Evolutionary conservation across 2,888 invertebrate genomes (phyloP), one percentile per base, ranked within the genome.

Genomic region (Salticus scenicus): DNA sequence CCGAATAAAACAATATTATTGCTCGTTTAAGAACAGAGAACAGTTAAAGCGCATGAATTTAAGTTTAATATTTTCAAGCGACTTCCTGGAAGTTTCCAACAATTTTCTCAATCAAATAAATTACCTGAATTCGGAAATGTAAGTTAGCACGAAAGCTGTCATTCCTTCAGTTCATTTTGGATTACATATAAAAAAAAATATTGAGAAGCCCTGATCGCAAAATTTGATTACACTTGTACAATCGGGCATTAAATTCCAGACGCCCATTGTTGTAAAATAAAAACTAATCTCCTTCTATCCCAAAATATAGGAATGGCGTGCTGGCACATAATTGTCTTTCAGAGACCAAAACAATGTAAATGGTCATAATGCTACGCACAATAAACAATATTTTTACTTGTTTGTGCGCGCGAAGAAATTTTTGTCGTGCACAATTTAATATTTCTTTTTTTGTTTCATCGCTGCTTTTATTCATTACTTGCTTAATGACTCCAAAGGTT

Each of bases 341-440:
- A 67, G 73, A 73, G 77, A 66, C 81, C 70, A 72, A 84, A 84
- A 84, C 83, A 84, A 77, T 84, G 83, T 73, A 83, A 83, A 84
- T 84, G 83, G 73, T 77, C 83, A 77, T 84, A 84, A 84, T 84
- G 83, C 76, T 72, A 77, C 72, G 76, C 77, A 77, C 83, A 77
- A 84, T 84, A 84, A 84, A 84, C 83, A 77, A 84, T 84, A 77
- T 84, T 84, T 64, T 42, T 27, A 47, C 66, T 73, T 84, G 83
- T 84, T 84, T 84, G 83, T 73, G 83, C 51, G 83, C 47, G 73
- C 66, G 73, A 79, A 81, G 77, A 84, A 84, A 84, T 84, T 73
- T 77, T 66, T 77, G 83, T 84, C 83, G 83, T 84, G 83, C 72
- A 41, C 77, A 73, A 67, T 78, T 84, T 77, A 77, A 78, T 84